Evolutionary conservation across 2,113 vertebrate genomes (phyloP).

Genomic region (Bos indicus): DNA sequence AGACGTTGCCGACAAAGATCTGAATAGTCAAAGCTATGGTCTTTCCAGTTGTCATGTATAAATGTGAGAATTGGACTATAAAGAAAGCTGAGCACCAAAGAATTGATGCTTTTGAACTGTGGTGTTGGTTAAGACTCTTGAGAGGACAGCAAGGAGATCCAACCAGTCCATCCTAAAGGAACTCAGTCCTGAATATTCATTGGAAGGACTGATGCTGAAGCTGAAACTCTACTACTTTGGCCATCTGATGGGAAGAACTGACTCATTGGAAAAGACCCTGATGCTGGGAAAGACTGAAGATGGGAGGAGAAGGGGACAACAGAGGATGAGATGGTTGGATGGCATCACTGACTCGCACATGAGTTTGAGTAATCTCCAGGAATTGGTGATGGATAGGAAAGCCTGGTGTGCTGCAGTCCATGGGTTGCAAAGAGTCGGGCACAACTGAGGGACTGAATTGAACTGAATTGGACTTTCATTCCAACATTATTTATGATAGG

Average conservation of each 20-base stretch:
- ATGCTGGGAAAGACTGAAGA: not conserved
- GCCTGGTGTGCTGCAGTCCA: not conserved
- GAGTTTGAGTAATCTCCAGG: not conserved
- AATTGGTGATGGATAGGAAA: not conserved
- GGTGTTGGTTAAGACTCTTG: not conserved
- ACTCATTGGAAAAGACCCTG: not conserved
- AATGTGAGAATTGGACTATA: not conserved
- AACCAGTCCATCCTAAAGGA: not conserved
- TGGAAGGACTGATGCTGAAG: not conserved
- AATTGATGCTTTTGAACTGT: not conserved
- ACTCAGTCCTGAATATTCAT: not conserved
- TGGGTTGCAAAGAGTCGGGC: not conserved
- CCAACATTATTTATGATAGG: not conserved
- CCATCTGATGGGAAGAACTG: not conserved
- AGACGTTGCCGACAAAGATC: not conserved
- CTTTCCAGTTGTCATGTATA: not conserved
- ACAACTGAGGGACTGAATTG: not conserved
- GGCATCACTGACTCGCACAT: not conserved
- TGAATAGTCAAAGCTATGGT: not conserved
- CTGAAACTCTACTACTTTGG: not conserved
- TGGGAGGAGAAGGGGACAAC: not conserved
- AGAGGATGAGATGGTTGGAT: not conserved
- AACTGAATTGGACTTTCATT: not conserved
- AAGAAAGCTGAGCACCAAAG: fast-evolving
- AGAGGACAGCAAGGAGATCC: not conserved